phyloP scores from a whole-genome alignment of 1,140 invertebrate genomes.

The Elymnias hypermnestra region DNA sequence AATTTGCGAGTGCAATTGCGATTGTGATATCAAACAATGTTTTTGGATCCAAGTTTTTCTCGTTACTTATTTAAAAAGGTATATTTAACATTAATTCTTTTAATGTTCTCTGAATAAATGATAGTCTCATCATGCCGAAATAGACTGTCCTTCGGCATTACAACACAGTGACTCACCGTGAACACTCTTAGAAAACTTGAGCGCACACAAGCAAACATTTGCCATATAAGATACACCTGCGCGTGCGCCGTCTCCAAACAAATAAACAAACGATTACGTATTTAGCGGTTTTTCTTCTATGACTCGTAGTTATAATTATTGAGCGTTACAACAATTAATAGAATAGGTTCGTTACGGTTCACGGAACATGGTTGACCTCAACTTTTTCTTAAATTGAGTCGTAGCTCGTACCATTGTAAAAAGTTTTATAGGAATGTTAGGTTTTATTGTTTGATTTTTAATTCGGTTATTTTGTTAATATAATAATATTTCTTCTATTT shows the following conservation, averaged over 20 bases:
- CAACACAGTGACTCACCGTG: constrained; percentile 61
- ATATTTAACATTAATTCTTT: constrained; percentile 9
- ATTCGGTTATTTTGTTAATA: too few relatives aligned
- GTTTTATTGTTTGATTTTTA: too few relatives aligned
- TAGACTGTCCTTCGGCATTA: constrained; percentile 62
- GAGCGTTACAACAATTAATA: constrained; percentile 31
- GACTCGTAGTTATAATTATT: constrained; percentile 25
- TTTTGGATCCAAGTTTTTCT: too few relatives aligned
- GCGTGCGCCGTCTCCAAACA: constrained; percentile 42
- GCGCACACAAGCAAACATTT: constrained; percentile 39
- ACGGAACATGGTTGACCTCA: constrained; percentile 22
- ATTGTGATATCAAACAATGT: too few relatives aligned
- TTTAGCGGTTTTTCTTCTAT: constrained; percentile 32
- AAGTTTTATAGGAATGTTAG: too few relatives aligned
- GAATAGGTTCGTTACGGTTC: constrained; percentile 39
- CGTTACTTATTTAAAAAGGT: constrained; percentile 1
- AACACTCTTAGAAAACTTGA: constrained; percentile 33
- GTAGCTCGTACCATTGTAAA: too few relatives aligned
- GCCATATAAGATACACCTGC: constrained; percentile 48
- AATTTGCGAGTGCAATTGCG: too few relatives aligned
- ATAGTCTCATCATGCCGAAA: constrained; percentile 67
- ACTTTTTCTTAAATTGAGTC: constrained; percentile 1
- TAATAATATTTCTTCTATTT: too few relatives aligned
- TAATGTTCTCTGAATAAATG: constrained; percentile 52
- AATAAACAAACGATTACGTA: constrained; percentile 53